phyloP scores from a whole-genome alignment of 92 coral and sea anemone species.

The Parazoanthus darwini region DNA sequence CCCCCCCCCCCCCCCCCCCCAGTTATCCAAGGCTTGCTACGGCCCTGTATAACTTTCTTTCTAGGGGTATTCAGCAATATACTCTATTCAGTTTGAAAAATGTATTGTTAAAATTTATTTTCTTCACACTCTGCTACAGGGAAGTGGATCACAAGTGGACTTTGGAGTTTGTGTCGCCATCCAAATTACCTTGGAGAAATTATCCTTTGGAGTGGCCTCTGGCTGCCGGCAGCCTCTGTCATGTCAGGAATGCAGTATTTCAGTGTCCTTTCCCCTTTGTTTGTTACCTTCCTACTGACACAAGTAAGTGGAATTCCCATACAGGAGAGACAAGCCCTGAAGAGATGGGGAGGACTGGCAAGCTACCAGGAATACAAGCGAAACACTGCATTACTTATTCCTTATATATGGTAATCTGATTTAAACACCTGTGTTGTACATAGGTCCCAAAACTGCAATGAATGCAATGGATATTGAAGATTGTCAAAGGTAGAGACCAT shows the following conservation, averaged over 20 bases:
- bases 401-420: conserved; percentile 79
- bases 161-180: conserved; percentile 88
- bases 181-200: conserved; percentile 98
- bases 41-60: too few species aligned
- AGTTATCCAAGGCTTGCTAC: too few species aligned
- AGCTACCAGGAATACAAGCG: conserved; percentile 72
- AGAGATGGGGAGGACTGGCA: conserved; percentile 79
- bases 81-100: too few species aligned
- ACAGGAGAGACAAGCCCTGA: conserved; percentile 76
- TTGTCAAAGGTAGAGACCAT: too few species aligned
- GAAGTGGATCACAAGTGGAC: conserved; percentile 91
- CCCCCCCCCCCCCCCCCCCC: too few species aligned
- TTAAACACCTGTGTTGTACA: too few species aligned
- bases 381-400: conserved; percentile 81
- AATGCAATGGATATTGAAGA: too few species aligned
- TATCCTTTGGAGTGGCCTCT: conserved; percentile 84
- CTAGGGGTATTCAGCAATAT: too few species aligned
- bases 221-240: conserved; percentile 82
- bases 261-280: conserved; percentile 83
- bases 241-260: conserved; percentile 84
- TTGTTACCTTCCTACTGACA: conserved; percentile 72
- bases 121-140: not conserved
- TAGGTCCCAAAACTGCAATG: too few species aligned
- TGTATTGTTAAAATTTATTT: too few species aligned
- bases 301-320: conserved; percentile 87